Conservation (phyloP, 2,888 invertebrate species). For the Didymodactylos carnosus region DNA sequence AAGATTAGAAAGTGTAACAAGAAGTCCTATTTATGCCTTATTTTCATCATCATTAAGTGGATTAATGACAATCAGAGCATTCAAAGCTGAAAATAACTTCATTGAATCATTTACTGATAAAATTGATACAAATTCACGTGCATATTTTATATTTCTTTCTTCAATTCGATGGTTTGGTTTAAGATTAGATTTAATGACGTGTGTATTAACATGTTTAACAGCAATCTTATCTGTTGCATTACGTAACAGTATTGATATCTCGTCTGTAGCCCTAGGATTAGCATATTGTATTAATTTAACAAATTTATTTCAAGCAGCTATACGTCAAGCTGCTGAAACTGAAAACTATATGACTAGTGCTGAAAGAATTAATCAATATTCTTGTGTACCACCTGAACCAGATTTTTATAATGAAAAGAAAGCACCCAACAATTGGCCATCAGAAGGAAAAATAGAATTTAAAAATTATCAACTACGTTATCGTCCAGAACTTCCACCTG, state of each 20-base stretch:
- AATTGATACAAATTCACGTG: constrained; percentile 1
- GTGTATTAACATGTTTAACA: neutral
- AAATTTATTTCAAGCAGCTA: constrained; percentile 70
- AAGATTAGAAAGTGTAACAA: constrained; percentile 39
- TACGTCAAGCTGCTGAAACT: constrained; percentile 63
- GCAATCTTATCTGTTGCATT: neutral
- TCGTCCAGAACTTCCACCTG: neutral
- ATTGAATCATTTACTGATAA: constrained; percentile 5
- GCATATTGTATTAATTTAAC: constrained; percentile 40
- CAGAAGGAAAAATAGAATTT: constrained; percentile 26
- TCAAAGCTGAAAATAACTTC: constrained; percentile 1
- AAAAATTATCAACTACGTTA: constrained; percentile 16
- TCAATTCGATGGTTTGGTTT: constrained; percentile 52
- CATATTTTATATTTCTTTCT: neutral
- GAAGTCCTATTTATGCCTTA: constrained; percentile 85
- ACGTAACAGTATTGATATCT: neutral
- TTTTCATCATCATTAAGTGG: constrained; percentile 59
- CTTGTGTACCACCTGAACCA: constrained; percentile 50
- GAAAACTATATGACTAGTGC: constrained; percentile 44
- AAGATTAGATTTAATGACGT: constrained; percentile 52
- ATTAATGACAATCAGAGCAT: constrained; percentile 5
- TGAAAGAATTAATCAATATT: constrained; percentile 62
- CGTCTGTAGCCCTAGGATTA: constrained; percentile 21
- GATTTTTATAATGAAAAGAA: constrained; percentile 40
- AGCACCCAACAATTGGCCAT: constrained; percentile 33